Evolutionary conservation across 1,140 invertebrate species (phyloP).

Genomic region (Macrosteles quadrilineatus): DNA sequence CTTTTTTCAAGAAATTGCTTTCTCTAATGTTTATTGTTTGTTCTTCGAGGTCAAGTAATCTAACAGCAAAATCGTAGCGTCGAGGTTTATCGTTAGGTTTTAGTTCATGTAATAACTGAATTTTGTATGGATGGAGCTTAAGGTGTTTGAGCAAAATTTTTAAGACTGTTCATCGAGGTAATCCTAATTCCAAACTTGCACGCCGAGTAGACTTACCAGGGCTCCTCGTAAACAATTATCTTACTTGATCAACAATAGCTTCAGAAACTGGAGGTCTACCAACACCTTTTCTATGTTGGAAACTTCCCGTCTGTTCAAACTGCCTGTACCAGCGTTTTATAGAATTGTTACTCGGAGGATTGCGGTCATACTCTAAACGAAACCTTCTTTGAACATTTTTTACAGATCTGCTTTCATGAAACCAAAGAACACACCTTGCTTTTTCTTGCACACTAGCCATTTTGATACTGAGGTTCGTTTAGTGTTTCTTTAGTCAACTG

Average conservation of each 20-base stretch:
- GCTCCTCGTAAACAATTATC: slow-evolving; percentile 8
- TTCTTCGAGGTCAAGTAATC: slow-evolving; percentile 10
- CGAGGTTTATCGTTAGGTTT: slow-evolving; percentile 9
- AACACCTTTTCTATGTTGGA: not conserved
- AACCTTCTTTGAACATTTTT: not conserved
- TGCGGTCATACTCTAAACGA: slow-evolving; percentile 5
- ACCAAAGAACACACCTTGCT: no score
- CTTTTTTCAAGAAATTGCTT: slow-evolving; percentile 16
- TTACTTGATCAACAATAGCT: not conserved
- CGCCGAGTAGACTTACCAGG: slow-evolving; percentile 13
- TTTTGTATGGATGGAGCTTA: not conserved
- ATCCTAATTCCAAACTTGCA: slow-evolving; percentile 21
- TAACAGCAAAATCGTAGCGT: slow-evolving; percentile 8
- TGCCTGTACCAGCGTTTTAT: not conserved
- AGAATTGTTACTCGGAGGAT: slow-evolving; percentile 15
- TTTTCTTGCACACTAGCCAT: no score
- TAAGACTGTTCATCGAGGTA: not conserved
- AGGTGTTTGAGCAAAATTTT: not conserved
- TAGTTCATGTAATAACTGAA: slow-evolving; percentile 9
- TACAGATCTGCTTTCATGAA: not conserved
- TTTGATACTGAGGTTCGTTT: not conserved
- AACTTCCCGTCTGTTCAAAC: slow-evolving; percentile 1
- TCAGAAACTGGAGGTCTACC: not conserved
- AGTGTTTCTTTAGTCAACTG: not conserved
- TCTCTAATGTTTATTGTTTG: not conserved